Conservation (phyloP, 2,113 vertebrate genomes). For the Lathamus discolor region DNA sequence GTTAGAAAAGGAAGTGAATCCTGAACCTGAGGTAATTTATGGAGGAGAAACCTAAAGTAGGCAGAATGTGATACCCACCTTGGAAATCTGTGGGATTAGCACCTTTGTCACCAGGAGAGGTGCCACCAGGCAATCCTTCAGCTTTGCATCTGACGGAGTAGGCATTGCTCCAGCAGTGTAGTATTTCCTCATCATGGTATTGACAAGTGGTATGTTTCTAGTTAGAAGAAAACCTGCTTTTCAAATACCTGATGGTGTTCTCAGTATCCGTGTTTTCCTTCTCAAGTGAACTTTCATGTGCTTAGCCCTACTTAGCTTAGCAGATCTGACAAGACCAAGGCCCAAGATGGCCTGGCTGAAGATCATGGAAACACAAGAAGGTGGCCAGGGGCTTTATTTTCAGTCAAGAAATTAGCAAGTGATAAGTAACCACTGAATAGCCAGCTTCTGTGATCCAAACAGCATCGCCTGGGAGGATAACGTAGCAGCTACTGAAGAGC, state of each 20-base stretch:
- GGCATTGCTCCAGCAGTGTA: background rate
- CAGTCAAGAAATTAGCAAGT: constrained; percentile 55
- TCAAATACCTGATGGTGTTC: background rate
- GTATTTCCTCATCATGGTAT: background rate
- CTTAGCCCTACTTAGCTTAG: constrained; percentile 42
- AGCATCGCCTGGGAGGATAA: constrained; percentile 32
- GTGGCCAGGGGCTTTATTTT: constrained; percentile 38
- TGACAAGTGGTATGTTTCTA: background rate
- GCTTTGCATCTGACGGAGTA: background rate
- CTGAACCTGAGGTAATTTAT: background rate
- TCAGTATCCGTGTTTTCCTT: background rate
- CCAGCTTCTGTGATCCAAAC: constrained; percentile 45
- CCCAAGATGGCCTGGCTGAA: background rate
- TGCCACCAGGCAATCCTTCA: background rate
- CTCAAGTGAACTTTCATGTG: background rate
- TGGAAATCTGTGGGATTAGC: constrained; percentile 48
- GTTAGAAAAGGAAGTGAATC: constrained; percentile 24
- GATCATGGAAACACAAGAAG: constrained; percentile 66
- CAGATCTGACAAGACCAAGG: background rate
- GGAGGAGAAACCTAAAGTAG: constrained; percentile 34
- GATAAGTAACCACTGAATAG: constrained; percentile 16
- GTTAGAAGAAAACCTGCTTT: background rate
- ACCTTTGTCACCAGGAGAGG: background rate
- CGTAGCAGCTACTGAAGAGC: constrained; percentile 1
- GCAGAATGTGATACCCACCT: constrained; percentile 51